phyloP scores from a whole-genome alignment of 2,797 vertebrate genomes.

The Pangasius macronema region DNA sequence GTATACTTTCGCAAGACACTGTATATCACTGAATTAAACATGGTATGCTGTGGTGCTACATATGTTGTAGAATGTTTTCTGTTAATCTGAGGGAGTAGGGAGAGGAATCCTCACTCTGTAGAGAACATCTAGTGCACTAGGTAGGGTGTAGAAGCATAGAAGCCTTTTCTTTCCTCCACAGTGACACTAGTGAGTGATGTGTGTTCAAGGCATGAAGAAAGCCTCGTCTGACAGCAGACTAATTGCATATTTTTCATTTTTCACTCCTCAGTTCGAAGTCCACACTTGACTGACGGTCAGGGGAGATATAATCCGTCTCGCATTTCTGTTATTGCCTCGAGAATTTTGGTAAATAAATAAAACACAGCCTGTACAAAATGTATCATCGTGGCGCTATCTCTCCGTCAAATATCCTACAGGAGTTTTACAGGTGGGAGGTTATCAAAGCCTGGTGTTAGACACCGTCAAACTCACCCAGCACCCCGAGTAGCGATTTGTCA shows the following conservation, averaged over 20 bases:
- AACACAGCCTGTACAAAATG: conserved; percentile 48
- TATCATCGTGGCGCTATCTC: conserved; percentile 76
- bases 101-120: not conserved
- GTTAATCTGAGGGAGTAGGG: not conserved
- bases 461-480: conserved; percentile 76
- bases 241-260: conserved; percentile 67
- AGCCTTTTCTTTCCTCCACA: not conserved
- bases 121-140: not conserved
- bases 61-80: not conserved
- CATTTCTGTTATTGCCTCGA: conserved; percentile 67
- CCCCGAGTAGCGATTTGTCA: conserved; percentile 77
- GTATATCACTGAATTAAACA: not conserved
- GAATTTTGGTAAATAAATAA: conserved; percentile 62
- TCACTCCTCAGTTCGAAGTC: conserved; percentile 26
- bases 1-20: not conserved
- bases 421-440: conserved; percentile 77
- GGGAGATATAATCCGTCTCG: conserved; percentile 64
- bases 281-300: conserved; percentile 64
- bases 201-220: conserved; percentile 27
- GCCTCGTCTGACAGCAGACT: conserved; percentile 64
- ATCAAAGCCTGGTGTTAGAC: conserved; percentile 75
- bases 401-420: conserved; percentile 77
- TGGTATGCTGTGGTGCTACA: not conserved
- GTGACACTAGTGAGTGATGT: conserved; percentile 35
- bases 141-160: not conserved